Base-by-base conservation (phyloP, 2,888 invertebrate species). In the Calameuta filiformis region DNA sequence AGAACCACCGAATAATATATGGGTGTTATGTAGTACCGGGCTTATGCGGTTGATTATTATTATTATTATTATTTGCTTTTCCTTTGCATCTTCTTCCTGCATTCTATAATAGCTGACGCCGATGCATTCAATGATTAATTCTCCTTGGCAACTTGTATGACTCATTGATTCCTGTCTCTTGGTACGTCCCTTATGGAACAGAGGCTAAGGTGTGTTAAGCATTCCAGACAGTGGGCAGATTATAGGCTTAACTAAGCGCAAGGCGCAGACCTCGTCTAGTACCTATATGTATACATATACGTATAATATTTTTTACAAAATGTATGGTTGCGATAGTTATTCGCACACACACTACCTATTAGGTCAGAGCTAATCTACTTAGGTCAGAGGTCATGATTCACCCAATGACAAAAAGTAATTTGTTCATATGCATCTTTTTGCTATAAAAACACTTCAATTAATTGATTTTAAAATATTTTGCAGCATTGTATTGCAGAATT, bases 171-270 rank as follows among this genome's bases (percentile, higher is more conserved):
- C 77, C 76, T 77, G 81, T 77, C 74, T 77, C 74, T 81, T 79
- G 75, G 80, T 80, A 79, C 83, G 82, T 82, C 84, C 77, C 80
- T 79, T 40, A 76, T 78, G 69, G 76, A 77, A 76, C 12, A 80
- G 79, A 35, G 79, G 69, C 73, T 35, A 69, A 87, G 87, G 87
- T 83, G 87, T 81, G 87, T 83, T 85, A 80, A 78, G 85, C 84
- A 87, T 87, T 87, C 86, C 83, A 75, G 75, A 76, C 80, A 76
- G 88, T 87, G 88, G 87, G 88, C 82, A 85, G 86, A 86, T 81
- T 80, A 79, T 75, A 79, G 77, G 79, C 77, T 77, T 79, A 82
- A 79, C 82, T 82, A 81, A 78, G 77, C 80, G 77, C 79, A 37
- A 76, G 73, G 6, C 40, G 40, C 71, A 71, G 71, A 71, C 31